These are phyloP conservation scores for Agapetus fuscipes DNA, from an alignment of 2,888 invertebrate species.

Conservation along the genomic window DNA sequence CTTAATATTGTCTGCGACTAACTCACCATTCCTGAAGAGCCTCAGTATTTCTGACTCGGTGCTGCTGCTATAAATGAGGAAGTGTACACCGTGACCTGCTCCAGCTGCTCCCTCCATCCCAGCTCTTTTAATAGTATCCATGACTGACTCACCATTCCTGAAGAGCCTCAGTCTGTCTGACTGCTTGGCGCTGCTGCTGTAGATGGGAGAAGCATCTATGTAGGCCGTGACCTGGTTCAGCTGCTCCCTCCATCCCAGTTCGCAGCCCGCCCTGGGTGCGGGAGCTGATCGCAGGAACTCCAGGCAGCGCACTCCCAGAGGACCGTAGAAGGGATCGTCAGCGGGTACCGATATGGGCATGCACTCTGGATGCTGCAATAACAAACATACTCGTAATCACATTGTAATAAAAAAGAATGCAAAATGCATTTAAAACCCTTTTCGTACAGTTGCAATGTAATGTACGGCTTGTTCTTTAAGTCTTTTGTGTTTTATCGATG, in stretches of 20 bases:
- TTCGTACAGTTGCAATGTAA: no score
- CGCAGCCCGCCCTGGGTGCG: constrained; percentile 69
- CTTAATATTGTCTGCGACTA: no score
- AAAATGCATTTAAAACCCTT: no score
- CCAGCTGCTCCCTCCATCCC: no score
- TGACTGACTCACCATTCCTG: constrained; percentile 59
- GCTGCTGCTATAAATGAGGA: constrained; percentile 72
- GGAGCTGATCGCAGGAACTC: constrained; percentile 78
- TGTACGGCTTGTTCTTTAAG: no score
- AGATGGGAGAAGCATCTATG: constrained; percentile 73
- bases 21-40: constrained; percentile 60
- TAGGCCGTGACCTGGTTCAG: constrained; percentile 75
- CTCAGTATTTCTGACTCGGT: constrained; percentile 63
- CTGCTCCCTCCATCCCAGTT: constrained; percentile 75
- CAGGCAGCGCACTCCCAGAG: constrained; percentile 62
- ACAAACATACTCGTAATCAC: no score
- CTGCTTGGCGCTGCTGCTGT: constrained; percentile 65
- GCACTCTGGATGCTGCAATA: constrained; percentile 80
- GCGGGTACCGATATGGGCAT: constrained; percentile 66
- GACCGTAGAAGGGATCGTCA: constrained; percentile 63
- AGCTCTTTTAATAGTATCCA: no score
- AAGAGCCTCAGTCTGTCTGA: constrained; percentile 67
- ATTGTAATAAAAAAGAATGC: no score
- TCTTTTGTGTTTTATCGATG: no score
- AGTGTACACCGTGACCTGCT: constrained; percentile 76